These are phyloP conservation scores for Dicyrtoma fusca DNA, from an alignment of 2,888 invertebrate genomes.

Conservation along the genomic window DNA sequence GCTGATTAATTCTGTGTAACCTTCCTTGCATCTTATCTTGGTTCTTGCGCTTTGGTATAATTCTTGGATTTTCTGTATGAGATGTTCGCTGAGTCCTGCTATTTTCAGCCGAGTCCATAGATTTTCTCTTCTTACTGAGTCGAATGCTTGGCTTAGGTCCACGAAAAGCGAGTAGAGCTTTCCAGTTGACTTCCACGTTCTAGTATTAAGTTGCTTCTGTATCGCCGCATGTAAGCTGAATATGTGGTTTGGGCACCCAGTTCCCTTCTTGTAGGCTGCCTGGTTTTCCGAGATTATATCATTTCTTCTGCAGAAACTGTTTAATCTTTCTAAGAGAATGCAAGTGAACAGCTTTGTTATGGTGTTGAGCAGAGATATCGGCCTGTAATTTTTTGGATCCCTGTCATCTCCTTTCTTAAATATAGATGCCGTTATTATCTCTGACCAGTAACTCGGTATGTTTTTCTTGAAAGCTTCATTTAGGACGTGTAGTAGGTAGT, in stretches of 20 bases:
- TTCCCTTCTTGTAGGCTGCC: conserved; percentile 9
- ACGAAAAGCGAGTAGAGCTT: neutral
- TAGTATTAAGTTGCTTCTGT: neutral
- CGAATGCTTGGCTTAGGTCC: conserved; percentile 1
- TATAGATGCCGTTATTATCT: conserved; percentile 6
- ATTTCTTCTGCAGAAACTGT: neutral
- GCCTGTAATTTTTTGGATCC: conserved; percentile 17
- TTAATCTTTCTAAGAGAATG: conserved; percentile 2
- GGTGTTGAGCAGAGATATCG: conserved; percentile 19
- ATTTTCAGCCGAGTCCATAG: neutral
- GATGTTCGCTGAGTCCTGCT: neutral
- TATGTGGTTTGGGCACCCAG: conserved; percentile 14
- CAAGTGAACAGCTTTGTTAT: conserved; percentile 14
- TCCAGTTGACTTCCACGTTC: neutral
- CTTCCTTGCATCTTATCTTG: neutral
- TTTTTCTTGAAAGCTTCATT: neutral
- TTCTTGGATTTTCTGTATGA: neutral
- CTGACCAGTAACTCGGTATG: neutral
- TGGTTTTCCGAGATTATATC: conserved; percentile 22
- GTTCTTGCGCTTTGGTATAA: neutral
- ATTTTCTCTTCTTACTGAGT: neutral
- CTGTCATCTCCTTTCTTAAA: neutral
- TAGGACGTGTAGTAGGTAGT: neutral
- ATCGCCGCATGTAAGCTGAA: conserved; percentile 8
- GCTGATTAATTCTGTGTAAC: neutral